A percentile compares a stretch with the other conserved stretches of the same genome.
These are phyloP conservation scores for Monodelphis domestica DNA, from an alignment of 2,797 vertebrate species.

Conservation along the genomic window DNA sequence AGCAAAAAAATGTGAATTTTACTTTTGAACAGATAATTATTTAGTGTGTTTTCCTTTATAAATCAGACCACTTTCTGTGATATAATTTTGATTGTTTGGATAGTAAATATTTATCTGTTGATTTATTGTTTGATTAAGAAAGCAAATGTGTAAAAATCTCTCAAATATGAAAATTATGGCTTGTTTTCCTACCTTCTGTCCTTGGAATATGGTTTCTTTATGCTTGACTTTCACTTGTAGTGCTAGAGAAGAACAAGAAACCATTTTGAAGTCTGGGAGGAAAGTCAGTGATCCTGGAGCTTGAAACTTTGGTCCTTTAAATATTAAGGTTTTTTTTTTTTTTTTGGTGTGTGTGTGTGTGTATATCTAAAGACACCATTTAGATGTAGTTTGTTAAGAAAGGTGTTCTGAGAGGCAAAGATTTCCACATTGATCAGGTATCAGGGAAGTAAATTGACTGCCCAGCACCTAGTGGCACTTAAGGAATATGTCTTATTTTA, in stretches of 20 bases:
- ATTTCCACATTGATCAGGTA: background rate
- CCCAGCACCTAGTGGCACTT: rapidly evolving
- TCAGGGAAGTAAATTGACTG: background rate
- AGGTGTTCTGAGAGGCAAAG: background rate
- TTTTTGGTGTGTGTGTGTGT: too few relatives aligned
- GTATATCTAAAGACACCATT: rapidly evolving
- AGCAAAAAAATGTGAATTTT: background rate
- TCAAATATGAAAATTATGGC: background rate
- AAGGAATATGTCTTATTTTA: rapidly evolving
- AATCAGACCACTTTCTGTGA: background rate
- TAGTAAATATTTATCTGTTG: background rate
- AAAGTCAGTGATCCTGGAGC: rapidly evolving
- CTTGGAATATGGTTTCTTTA: background rate
- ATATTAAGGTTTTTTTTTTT: background rate
- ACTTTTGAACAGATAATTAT: background rate
- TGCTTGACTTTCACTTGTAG: rapidly evolving
- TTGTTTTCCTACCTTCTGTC: background rate
- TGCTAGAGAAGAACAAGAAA: background rate
- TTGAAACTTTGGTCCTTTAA: background rate
- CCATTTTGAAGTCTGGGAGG: background rate
- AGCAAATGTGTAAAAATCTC: background rate
- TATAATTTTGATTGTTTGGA: background rate
- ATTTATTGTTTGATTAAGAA: background rate
- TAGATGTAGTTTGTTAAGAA: background rate
- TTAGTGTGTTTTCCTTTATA: background rate